Base-by-base conservation (phyloP, 2,888 invertebrate species). In the Rhodophaea formosa region DNA sequence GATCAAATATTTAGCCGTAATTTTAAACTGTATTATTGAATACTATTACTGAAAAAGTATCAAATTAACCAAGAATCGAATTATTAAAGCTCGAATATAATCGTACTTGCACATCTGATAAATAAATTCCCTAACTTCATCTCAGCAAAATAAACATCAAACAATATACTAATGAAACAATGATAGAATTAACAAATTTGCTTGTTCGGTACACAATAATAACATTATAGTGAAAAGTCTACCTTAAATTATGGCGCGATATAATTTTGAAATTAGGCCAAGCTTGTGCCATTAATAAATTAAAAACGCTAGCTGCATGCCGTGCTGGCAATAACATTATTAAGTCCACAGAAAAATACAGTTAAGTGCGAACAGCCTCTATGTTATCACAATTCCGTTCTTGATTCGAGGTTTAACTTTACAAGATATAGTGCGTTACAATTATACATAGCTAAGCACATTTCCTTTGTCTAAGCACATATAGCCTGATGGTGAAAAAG, bases 261-360 rank as follows among this genome's bases (percentile, higher is more conserved):
- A 59, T 59, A 59, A 59, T 59, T 49, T 52, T 32, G 49, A 55
- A 59, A 52, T 56, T 59, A 51, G 51, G 51, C 51, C 51, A 51
- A 35, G 51, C 35, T 35, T 43, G 61, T 61, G 69, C 65, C 70
- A 72, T 78, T 80, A 75, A 77, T 74, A 81, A 80, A 79, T 82
- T 82, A 77, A 80, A 82, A 81, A 80, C 71, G 75, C 67, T 67
- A 74, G 78, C 74, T 74, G 76, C 72, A 77, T 77, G 74, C 70
- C 70, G 66, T 76, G 80, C 77, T 74, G 75, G 78, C 80, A 80
- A 84, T 84, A 86, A 86, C 84, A 79, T 84, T 84, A 86, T 86
- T 84, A 82, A 82, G 76, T 69, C 71, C 72, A 74, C 75, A 74
- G 75, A 73, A 80, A 80, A 80, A 80, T 12, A 35, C 5, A 49